Conservation (phyloP, 2,113 vertebrate species). For the Myrmecobius fasciatus region DNA sequence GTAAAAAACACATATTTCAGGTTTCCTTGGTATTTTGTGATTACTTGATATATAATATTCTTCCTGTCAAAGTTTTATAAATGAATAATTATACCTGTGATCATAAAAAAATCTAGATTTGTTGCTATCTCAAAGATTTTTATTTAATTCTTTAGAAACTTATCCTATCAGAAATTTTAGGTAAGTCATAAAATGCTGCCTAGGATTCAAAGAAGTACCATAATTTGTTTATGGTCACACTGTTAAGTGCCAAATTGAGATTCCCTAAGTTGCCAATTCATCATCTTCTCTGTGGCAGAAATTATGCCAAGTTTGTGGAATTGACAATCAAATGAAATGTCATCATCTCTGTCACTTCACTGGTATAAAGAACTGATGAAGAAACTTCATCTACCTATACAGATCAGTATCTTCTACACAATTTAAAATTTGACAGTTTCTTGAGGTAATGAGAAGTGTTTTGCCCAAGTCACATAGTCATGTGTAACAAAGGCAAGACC, state of each 20-base stretch:
- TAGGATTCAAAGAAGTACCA: background rate
- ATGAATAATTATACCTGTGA: background rate
- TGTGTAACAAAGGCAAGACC: background rate
- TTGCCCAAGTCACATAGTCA: background rate
- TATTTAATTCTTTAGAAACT: background rate
- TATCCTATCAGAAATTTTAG: background rate
- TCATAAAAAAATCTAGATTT: background rate
- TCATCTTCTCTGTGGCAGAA: background rate
- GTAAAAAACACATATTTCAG: background rate
- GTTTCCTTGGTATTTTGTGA: background rate
- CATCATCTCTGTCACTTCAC: background rate
- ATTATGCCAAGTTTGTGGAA: background rate
- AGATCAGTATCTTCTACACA: background rate
- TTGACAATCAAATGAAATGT: background rate
- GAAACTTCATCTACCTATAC: background rate
- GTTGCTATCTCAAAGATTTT: background rate
- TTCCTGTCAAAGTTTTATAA: background rate
- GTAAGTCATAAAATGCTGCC: background rate
- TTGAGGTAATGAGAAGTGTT: background rate
- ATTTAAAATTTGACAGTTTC: background rate
- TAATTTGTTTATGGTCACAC: background rate
- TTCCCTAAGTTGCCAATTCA: background rate
- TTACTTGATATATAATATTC: background rate
- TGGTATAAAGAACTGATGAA: background rate
- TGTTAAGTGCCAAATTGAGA: background rate